Evolutionary conservation across 2,888 invertebrate species (phyloP).

Genomic region (Pammene fasciana): DNA sequence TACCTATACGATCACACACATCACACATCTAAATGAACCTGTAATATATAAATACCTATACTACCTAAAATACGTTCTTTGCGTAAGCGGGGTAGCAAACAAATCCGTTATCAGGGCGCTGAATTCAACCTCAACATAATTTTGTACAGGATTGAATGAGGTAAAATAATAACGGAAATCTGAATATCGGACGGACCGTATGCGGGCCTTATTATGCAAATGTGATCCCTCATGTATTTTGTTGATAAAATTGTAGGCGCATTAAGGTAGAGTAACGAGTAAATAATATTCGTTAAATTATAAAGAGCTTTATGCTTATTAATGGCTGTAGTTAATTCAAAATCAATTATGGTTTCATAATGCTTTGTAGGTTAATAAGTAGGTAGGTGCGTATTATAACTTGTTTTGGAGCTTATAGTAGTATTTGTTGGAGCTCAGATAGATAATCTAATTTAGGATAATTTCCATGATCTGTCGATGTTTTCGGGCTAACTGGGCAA

Average conservation of each 20-base stretch:
- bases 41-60: too few relatives aligned
- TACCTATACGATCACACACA: too few relatives aligned
- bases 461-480: too few relatives aligned
- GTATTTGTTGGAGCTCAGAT: neutral
- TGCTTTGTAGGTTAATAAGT: neutral
- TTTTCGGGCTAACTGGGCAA: too few relatives aligned
- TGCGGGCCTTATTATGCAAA: slow-evolving; percentile 75
- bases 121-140: slow-evolving; percentile 60
- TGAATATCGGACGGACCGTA: slow-evolving; percentile 63
- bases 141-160: slow-evolving; percentile 62
- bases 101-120: slow-evolving; percentile 57
- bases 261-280: slow-evolving; percentile 40
- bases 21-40: too few relatives aligned
- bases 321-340: slow-evolving; percentile 4
- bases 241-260: slow-evolving; percentile 69
- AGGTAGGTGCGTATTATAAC: neutral
- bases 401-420: neutral
- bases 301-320: slow-evolving; percentile 27
- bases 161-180: slow-evolving; percentile 75
- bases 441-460: too few relatives aligned
- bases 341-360: slow-evolving; percentile 5
- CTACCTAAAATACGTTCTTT: neutral
- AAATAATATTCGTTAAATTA: slow-evolving; percentile 26
- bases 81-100: slow-evolving; percentile 15
- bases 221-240: slow-evolving; percentile 69